Base-by-base conservation (phyloP, 2,797 vertebrate species). In the Jordanella pulchra region DNA sequence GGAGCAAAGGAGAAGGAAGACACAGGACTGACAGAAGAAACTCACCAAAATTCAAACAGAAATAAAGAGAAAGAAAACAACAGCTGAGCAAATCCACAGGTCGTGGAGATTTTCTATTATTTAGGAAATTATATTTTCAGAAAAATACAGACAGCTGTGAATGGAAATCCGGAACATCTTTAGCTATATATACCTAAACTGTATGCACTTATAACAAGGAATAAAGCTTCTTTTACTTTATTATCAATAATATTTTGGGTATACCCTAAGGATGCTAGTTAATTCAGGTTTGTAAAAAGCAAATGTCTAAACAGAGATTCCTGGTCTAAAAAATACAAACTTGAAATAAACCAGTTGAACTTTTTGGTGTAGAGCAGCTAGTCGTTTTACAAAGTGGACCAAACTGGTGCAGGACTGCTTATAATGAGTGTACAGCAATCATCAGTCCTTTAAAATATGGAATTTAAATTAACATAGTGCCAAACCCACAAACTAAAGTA, bases 1-100 rank as follows among this genome's bases (percentile, higher is more conserved):
- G 89, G 88, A 86, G 80, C 84, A 86, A 75, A 82, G 61, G 80
- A 81, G 77, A 81, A 35, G 69, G 56, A 74, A 67, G 83, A 83
- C 45, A 55, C n/a, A 66, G 74, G 2, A 23, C 1, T 21, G 10
- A 78, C 45, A 77, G 48, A 55, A 65, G 48, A 69, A 54, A 72
- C 17, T 47, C 32, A 53, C 47, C 42, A 48, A 70, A 17, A 65
- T 28, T 58, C 13, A 42, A 60, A 61, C n/a, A 6, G n/a, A 68
- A 64, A 25, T n/a, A 47, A 21, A 67, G 17, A 7, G 39, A 48
- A 17, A 48, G 2, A 18, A 25, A 63, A n/a, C 35, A 23, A 2
- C 18, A 35, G 18, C 23, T 35, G 21, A 42, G 58, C n/a, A 14
- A 14, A 10, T 61, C 32, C 11, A 35, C 56, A 23, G 18, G 18